These are phyloP conservation scores for Ecdyonurus torrentis DNA, from an alignment of 2,888 invertebrate species.

Conservation along the genomic window DNA sequence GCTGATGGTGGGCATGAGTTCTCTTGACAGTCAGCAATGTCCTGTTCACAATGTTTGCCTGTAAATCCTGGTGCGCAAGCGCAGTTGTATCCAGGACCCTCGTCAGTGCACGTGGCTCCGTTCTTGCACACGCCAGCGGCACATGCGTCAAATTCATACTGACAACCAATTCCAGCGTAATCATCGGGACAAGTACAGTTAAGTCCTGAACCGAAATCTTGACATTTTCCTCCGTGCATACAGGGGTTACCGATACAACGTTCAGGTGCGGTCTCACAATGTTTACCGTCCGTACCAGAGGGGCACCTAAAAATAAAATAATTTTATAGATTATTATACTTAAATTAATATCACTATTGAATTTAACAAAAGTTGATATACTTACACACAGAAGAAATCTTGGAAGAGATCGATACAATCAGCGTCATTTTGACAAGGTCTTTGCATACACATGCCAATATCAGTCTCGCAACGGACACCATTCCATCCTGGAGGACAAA, in stretches of 20 bases:
- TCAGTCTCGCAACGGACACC: slow-evolving; percentile 73
- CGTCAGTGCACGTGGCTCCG: slow-evolving; percentile 79
- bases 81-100: slow-evolving; percentile 72
- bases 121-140: slow-evolving; percentile 81
- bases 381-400: slow-evolving; percentile 81
- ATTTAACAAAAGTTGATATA: slow-evolving; percentile 18
- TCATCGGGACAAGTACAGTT: slow-evolving; percentile 85
- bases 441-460: slow-evolving; percentile 68
- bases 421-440: slow-evolving; percentile 86
- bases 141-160: slow-evolving; percentile 86
- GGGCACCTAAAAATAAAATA: slow-evolving; percentile 45
- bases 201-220: slow-evolving; percentile 86
- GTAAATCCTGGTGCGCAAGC: slow-evolving; percentile 64
- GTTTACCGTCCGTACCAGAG: slow-evolving; percentile 89
- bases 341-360: background rate
- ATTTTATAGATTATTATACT: background rate
- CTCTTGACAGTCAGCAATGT: slow-evolving; percentile 81
- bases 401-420: slow-evolving; percentile 82
- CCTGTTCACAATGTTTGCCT: slow-evolving; percentile 72
- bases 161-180: slow-evolving; percentile 76
- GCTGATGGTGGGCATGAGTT: slow-evolving; percentile 90
- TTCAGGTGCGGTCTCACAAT: slow-evolving; percentile 92
- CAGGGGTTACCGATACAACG: slow-evolving; percentile 86
- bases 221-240: slow-evolving; percentile 90
- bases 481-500: slow-evolving; percentile 73